Percentiles rank a stretch among this genome's conserved stretches.
phyloP scores from a whole-genome alignment of 2,797 vertebrate genomes.

The Cercopithecus petaurista region DNA sequence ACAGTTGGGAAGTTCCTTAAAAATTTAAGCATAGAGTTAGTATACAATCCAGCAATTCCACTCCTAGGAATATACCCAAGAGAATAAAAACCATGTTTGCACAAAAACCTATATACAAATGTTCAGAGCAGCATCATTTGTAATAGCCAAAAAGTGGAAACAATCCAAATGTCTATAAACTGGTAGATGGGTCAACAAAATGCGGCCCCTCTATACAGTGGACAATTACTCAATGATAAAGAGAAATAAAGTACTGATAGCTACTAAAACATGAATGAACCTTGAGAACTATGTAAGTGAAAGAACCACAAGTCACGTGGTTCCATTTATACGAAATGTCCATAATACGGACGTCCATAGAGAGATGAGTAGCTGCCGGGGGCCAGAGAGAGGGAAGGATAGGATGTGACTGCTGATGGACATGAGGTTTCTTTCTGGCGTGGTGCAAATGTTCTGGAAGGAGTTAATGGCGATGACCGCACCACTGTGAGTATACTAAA shows the following conservation, averaged over 20 bases:
- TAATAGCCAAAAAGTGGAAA: not conserved
- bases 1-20: not conserved
- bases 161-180: not conserved
- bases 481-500: not conserved
- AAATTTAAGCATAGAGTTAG: not conserved
- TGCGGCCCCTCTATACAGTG: fast-evolving
- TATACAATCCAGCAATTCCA: not conserved
- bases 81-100: not conserved
- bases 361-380: not conserved
- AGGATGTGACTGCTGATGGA: fast-evolving
- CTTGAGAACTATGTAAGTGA: not conserved
- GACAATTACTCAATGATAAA: too few species aligned
- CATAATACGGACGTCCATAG: not conserved
- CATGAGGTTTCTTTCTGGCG: fast-evolving
- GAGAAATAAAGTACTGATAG: not conserved
- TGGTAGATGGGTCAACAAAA: not conserved
- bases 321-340: not conserved
- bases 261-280: not conserved
- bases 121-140: not conserved
- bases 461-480: not conserved
- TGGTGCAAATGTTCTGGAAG: not conserved
- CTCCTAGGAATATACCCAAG: not conserved
- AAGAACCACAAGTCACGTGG: not conserved
- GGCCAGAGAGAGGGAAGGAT: too few species aligned
- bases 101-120: not conserved